Evolutionary conservation across 2,888 invertebrate species (phyloP).

Genomic region (Craniophora ligustri): DNA sequence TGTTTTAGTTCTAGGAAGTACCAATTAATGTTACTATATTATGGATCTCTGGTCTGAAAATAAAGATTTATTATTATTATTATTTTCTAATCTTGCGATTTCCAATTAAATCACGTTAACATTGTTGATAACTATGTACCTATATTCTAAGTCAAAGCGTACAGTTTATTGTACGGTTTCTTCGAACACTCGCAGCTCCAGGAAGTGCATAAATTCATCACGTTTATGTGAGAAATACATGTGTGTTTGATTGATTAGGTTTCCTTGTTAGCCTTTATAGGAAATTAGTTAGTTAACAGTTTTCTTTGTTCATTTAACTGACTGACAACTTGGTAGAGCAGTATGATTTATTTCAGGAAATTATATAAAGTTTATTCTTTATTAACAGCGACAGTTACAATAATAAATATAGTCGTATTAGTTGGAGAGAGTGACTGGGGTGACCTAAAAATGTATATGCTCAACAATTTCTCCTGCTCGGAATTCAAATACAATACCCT

Average conservation of each 20-base stretch:
- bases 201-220: constrained; percentile 24
- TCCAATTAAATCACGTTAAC: not conserved
- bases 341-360: too few relatives aligned
- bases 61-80: too few relatives aligned
- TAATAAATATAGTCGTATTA: too few relatives aligned
- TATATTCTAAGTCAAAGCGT: constrained; percentile 38
- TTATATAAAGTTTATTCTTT: too few relatives aligned
- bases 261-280: constrained; percentile 23
- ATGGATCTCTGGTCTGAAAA: too few relatives aligned
- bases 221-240: constrained; percentile 16
- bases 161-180: constrained; percentile 26
- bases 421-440: too few relatives aligned
- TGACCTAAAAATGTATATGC: too few relatives aligned
- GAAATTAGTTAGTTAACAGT: constrained; percentile 12
- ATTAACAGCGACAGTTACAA: too few relatives aligned
- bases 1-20: too few relatives aligned
- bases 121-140: constrained; percentile 11
- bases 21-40: too few relatives aligned
- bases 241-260: constrained; percentile 14
- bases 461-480: too few relatives aligned
- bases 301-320: not conserved
- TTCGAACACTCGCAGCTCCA: constrained; percentile 8
- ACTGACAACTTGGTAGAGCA: not conserved
- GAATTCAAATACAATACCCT: too few relatives aligned
- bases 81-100: not conserved